A percentile compares a stretch with the other conserved stretches of the same genome.
Evolutionary conservation across 1,140 invertebrate species (phyloP).

Genomic region (Calliopsis andreniformis): DNA sequence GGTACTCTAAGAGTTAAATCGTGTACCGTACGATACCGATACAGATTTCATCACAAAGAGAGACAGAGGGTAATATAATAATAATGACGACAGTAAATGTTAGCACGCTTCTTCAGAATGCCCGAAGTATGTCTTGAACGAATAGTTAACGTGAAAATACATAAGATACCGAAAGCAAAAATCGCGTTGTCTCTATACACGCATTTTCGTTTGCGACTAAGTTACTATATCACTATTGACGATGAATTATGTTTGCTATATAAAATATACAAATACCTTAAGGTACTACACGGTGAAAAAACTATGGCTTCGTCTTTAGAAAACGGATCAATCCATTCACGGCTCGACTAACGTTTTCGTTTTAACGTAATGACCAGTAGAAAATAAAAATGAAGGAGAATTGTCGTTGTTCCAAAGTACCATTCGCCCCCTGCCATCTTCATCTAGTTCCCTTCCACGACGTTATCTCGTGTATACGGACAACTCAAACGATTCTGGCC

Average conservation of each 20-base stretch:
- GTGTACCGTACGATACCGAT: slow-evolving; percentile 45
- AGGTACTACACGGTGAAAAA: slow-evolving; percentile 19
- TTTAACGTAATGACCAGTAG: background rate
- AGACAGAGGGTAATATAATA: slow-evolving; percentile 46
- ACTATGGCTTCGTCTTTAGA: slow-evolving; percentile 30
- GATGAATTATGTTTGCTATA: slow-evolving; percentile 27
- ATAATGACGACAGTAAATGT: slow-evolving; percentile 37
- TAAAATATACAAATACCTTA: slow-evolving; percentile 48
- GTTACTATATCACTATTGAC: background rate
- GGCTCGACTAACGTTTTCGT: background rate
- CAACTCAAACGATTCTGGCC: too few relatives aligned
- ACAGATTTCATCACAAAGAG: slow-evolving; percentile 59
- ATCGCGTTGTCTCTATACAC: background rate
- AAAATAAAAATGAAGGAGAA: slow-evolving; percentile 18
- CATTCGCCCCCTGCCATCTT: slow-evolving; percentile 48
- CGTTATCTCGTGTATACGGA: background rate
- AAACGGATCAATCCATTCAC: background rate
- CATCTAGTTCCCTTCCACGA: background rate
- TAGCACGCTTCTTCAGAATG: slow-evolving; percentile 36
- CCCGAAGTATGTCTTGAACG: slow-evolving; percentile 20
- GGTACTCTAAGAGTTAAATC: slow-evolving; percentile 59
- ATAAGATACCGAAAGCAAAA: slow-evolving; percentile 13
- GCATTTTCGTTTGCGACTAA: slow-evolving; percentile 3
- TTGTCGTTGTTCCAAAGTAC: slow-evolving; percentile 50
- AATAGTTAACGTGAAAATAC: background rate